Conservation (phyloP, 2,888 invertebrate species). For the Rotaria macrura region DNA sequence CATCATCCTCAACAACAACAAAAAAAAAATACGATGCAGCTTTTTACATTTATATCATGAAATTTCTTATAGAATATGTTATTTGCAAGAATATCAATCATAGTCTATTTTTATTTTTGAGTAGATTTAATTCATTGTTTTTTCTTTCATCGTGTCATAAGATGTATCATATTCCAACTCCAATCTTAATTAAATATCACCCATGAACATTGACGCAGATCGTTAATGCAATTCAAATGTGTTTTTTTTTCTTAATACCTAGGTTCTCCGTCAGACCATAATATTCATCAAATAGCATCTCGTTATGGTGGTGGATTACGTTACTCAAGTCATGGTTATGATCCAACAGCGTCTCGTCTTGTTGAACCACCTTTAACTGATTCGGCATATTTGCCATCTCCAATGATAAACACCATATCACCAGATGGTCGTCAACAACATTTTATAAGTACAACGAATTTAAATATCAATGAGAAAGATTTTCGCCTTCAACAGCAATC, state of each 20-base stretch:
- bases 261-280: neutral
- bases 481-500: neutral
- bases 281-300: neutral
- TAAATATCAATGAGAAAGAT: neutral
- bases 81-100: neutral
- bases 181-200: neutral
- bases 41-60: too few relatives aligned
- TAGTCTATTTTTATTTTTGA: too few relatives aligned
- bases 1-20: too few relatives aligned
- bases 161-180: neutral
- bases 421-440: neutral
- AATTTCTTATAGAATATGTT: too few relatives aligned
- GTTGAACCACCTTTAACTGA: neutral
- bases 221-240: neutral
- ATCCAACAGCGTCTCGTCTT: neutral
- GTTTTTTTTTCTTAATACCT: too few relatives aligned
- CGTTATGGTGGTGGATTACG: neutral
- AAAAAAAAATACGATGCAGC: too few relatives aligned
- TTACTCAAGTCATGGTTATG: neutral
- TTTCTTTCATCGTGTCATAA: too few relatives aligned
- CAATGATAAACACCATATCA: neutral
- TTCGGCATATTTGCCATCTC: neutral
- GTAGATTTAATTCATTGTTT: too few relatives aligned
- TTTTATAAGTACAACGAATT: neutral
- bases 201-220: neutral